Conservation (phyloP, 1,140 invertebrate genomes). For the Scaptomyza graminum region DNA sequence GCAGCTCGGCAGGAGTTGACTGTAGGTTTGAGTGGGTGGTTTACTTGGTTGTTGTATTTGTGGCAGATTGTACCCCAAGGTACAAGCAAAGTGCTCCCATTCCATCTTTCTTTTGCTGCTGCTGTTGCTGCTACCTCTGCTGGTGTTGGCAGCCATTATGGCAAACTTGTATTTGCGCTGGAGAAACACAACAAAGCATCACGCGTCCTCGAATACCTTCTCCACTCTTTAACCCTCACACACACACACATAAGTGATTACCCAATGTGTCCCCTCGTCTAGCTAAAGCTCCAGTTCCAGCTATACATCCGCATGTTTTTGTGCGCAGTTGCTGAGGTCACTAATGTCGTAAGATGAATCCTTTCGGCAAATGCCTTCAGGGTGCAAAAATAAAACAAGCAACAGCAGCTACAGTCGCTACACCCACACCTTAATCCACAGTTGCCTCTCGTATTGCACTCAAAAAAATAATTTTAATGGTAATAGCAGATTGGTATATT, state of each 20-base stretch:
- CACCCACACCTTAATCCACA: neutral
- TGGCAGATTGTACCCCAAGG: conserved; percentile 80
- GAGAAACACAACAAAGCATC: conserved; percentile 71
- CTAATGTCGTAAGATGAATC: conserved; percentile 83
- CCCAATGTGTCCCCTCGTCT: conserved; percentile 5
- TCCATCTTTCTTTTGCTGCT: neutral
- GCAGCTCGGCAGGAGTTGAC: neutral
- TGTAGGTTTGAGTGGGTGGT: conserved; percentile 27
- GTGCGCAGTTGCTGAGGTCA: conserved; percentile 81
- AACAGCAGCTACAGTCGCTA: conserved; percentile 16
- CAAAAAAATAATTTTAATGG: too few relatives aligned
- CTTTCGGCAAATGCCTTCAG: conserved; percentile 81
- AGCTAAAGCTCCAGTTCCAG: conserved; percentile 15
- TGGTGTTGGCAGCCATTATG: conserved; percentile 76
- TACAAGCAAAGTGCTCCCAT: conserved; percentile 50
- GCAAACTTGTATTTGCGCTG: conserved; percentile 80
- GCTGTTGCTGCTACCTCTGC: conserved; percentile 12
- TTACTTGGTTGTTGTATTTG: conserved; percentile 59
- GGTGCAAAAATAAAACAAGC: conserved; percentile 82
- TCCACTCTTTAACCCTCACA: conserved; percentile 1
- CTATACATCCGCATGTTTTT: conserved; percentile 57
- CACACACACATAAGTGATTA: conserved; percentile 21
- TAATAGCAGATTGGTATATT: too few relatives aligned
- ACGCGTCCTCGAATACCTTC: neutral
- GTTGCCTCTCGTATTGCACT: conserved; percentile 18